Evolutionary conservation across 1,140 invertebrate genomes (phyloP).

Genomic region (Manduca sexta): DNA sequence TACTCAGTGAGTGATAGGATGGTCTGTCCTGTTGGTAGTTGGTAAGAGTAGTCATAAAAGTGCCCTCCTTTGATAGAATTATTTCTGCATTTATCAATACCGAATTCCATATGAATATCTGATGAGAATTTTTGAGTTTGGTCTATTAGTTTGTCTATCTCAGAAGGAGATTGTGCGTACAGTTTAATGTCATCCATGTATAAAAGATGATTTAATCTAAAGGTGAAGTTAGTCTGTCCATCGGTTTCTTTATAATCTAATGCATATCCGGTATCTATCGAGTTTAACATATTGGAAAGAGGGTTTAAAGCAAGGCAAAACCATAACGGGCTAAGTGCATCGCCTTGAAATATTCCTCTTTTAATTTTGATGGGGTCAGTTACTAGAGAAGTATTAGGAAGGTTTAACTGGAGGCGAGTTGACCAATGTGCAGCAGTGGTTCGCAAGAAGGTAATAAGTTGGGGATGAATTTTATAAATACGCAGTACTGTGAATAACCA

Average conservation of each 20-base stretch:
- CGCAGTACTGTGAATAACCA: not conserved
- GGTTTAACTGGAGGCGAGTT: not conserved
- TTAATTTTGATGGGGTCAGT: not conserved
- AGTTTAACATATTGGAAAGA: too few relatives aligned
- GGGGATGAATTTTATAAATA: conserved; percentile 3
- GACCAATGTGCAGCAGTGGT: not conserved
- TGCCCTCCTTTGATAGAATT: too few relatives aligned
- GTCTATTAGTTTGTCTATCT: not conserved
- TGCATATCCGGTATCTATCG: not conserved
- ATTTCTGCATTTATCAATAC: not conserved
- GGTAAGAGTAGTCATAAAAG: too few relatives aligned
- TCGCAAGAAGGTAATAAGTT: not conserved
- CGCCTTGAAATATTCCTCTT: conserved; percentile 1
- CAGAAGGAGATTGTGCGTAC: not conserved
- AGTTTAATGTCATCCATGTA: too few relatives aligned
- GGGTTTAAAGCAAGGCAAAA: too few relatives aligned
- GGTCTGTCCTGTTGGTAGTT: too few relatives aligned
- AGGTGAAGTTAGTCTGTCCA: too few relatives aligned
- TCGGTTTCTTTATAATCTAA: too few relatives aligned
- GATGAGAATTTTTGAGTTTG: not conserved
- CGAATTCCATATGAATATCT: not conserved
- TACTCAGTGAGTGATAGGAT: too few relatives aligned
- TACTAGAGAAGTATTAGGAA: not conserved
- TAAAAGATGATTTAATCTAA: too few relatives aligned
- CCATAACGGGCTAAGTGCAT: not conserved